Percentiles rank a stretch among this genome's conserved stretches.
phyloP scores from a whole-genome alignment of 2,888 invertebrate genomes.

The Orchesellides sinensis region DNA sequence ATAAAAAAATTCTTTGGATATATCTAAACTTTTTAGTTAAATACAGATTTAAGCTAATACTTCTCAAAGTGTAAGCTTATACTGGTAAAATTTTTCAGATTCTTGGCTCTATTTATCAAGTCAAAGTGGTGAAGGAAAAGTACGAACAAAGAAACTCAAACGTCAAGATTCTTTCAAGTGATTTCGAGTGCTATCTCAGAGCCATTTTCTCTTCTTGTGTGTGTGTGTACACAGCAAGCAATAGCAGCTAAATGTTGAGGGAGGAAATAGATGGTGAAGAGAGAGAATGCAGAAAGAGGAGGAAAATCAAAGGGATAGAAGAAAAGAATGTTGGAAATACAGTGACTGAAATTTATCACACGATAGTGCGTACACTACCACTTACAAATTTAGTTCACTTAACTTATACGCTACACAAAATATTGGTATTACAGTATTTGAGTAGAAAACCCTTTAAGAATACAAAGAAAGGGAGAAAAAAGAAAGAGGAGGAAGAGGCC shows the following conservation, averaged over 20 bases:
- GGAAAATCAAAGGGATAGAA: constrained; percentile 2
- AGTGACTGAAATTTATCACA: constrained; percentile 56
- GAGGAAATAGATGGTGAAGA: constrained; percentile 10
- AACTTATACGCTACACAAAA: constrained; percentile 22
- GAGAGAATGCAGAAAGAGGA: constrained; percentile 27
- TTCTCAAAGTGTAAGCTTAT: constrained; percentile 58
- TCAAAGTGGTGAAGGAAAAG: constrained; percentile 57
- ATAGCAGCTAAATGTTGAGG: neutral
- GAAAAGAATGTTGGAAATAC: constrained; percentile 42
- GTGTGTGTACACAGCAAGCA: constrained; percentile 15
- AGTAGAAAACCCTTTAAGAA: constrained; percentile 35
- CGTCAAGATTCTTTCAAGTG: constrained; percentile 68
- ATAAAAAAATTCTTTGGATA: too few species aligned
- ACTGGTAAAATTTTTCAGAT: constrained; percentile 64
- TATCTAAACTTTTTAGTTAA: too few species aligned
- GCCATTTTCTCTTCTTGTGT: constrained; percentile 54
- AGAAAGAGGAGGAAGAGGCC: constrained; percentile 22
- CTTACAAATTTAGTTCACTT: constrained; percentile 61
- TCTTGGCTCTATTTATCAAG: constrained; percentile 67
- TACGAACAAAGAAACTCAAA: constrained; percentile 65
- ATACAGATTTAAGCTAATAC: constrained; percentile 24
- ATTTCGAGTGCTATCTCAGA: constrained; percentile 65
- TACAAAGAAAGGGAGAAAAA: constrained; percentile 40
- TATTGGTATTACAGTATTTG: neutral
- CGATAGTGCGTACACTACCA: constrained; percentile 15